Base-by-base conservation (phyloP, 2,113 vertebrate species). In the Melanerpes formicivorus region DNA sequence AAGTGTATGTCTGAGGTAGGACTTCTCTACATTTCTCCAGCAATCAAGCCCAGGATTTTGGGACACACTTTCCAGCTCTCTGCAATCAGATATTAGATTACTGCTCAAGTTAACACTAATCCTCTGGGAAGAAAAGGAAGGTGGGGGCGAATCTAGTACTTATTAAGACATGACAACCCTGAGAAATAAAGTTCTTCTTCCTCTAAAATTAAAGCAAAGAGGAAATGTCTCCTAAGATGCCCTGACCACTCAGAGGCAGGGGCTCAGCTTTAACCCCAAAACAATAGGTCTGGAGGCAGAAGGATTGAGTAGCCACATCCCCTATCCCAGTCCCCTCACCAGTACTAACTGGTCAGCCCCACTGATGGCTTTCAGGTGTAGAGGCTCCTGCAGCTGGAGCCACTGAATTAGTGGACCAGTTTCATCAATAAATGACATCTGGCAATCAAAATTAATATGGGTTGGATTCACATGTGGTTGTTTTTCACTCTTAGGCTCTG, bases 11-110 rank as follows among this genome's bases (percentile, higher is more conserved):
- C 56, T 34, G 46, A 92, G 91, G 26, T 7, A 19, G 76, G 60
- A 27, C 71, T 58, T 19, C 66, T 87, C 32, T 63, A 37, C 56
- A 87, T 75, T 54, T 58, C 88, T 46, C 59, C 18, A 40, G 19
- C 56, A 60, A 42, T 46, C 71, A 26, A 27, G 66, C 62, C 80
- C 27, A 46, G 77, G 30, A 30, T 59, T 87, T 59, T 64, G 67
- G 66, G 87, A 89, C 79, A 70, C 52, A 6, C 60, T 92, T 77
- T n/a, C 50, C 52, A 46, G 55, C 82, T 82, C 63, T 11, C 67
- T 80, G 63, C 60, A 92, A 84, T 89, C 81, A 84, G 81, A 25
- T 58, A 29, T 29, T 58, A 29, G 17, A 79, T 84, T 93, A 81
- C 81, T 62, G 44, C 66, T 40, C 5, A 27, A 69, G 16, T 75